Evolutionary conservation across 2,797 vertebrate genomes (phyloP).

Genomic region (Chrysocyon brachyurus): DNA sequence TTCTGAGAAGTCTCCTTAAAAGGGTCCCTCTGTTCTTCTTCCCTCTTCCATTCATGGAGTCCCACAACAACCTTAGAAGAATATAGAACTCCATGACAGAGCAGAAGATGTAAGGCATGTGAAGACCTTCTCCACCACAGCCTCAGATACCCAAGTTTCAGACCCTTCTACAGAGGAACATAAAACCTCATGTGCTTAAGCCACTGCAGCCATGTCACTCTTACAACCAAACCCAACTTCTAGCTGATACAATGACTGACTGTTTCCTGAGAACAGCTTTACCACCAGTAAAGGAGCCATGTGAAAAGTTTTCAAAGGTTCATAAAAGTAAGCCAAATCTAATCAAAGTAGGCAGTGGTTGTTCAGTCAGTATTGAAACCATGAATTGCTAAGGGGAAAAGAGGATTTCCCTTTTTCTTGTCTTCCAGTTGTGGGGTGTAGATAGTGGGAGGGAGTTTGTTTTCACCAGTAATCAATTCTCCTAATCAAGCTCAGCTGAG

Average conservation of each 20-base stretch:
- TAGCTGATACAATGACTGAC: not conserved
- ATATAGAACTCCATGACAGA: not conserved
- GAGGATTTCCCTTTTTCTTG: not conserved
- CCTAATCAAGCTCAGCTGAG: not conserved
- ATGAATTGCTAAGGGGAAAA: not conserved
- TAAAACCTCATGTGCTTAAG: not conserved
- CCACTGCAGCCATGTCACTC: not conserved
- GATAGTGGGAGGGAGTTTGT: not conserved
- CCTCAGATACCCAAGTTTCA: not conserved
- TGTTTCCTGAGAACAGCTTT: not conserved
- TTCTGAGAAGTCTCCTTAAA: not conserved
- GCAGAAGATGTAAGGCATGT: fast-evolving
- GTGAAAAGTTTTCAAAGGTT: not conserved
- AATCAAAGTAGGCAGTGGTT: not conserved
- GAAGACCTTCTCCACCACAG: not conserved
- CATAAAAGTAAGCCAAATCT: not conserved
- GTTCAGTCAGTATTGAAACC: not conserved
- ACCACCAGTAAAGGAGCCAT: not conserved
- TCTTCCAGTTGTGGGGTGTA: not conserved
- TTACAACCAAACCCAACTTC: not conserved
- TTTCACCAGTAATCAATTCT: not conserved
- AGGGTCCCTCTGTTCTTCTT: not conserved
- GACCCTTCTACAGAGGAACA: not conserved
- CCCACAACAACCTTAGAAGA: not conserved
- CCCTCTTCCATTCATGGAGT: not conserved